These are phyloP conservation scores for Myoxocephalus aenaeus DNA, from an alignment of 2,797 vertebrate genomes.

Conservation along the genomic window DNA sequence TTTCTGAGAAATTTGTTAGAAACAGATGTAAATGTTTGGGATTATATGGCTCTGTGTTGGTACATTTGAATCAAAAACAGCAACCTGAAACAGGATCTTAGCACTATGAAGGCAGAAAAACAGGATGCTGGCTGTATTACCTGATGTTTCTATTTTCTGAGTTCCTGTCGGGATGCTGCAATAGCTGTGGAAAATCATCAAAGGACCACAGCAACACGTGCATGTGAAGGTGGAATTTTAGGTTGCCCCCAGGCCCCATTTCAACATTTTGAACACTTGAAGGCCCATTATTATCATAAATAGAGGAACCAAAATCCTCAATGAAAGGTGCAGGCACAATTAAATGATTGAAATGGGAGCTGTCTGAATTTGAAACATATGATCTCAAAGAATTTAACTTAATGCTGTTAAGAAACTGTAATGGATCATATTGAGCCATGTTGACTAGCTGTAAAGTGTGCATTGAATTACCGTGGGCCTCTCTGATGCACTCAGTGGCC, in stretches of 20 bases:
- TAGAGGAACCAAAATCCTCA: slow-evolving; percentile 69
- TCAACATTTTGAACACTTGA: slow-evolving; percentile 69
- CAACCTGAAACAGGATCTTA: slow-evolving; percentile 51
- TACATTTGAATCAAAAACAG: slow-evolving; percentile 54
- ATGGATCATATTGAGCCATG: slow-evolving; percentile 65
- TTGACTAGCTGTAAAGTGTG: slow-evolving; percentile 74
- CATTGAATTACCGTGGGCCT: slow-evolving; percentile 72
- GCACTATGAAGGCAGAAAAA: slow-evolving; percentile 48
- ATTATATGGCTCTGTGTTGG: slow-evolving; percentile 33
- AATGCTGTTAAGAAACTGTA: slow-evolving; percentile 71
- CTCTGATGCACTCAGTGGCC: slow-evolving; percentile 69
- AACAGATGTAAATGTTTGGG: slow-evolving; percentile 22
- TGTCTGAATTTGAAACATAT: slow-evolving; percentile 79
- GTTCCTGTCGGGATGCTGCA: slow-evolving; percentile 71
- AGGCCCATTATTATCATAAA: slow-evolving; percentile 78
- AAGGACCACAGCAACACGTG: slow-evolving; percentile 70
- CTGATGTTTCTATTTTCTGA: slow-evolving; percentile 76
- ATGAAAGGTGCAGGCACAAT: slow-evolving; percentile 75
- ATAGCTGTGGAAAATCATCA: slow-evolving; percentile 81
- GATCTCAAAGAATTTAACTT: slow-evolving; percentile 73
- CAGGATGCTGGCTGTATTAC: slow-evolving; percentile 67
- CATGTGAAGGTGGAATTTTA: slow-evolving; percentile 66
- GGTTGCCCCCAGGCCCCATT: slow-evolving; percentile 61
- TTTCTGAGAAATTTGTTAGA: slow-evolving; percentile 13
- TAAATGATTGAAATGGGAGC: slow-evolving; percentile 80